Base-by-base conservation (phyloP, 1,140 invertebrate species). In the Solenopsis invicta region DNA sequence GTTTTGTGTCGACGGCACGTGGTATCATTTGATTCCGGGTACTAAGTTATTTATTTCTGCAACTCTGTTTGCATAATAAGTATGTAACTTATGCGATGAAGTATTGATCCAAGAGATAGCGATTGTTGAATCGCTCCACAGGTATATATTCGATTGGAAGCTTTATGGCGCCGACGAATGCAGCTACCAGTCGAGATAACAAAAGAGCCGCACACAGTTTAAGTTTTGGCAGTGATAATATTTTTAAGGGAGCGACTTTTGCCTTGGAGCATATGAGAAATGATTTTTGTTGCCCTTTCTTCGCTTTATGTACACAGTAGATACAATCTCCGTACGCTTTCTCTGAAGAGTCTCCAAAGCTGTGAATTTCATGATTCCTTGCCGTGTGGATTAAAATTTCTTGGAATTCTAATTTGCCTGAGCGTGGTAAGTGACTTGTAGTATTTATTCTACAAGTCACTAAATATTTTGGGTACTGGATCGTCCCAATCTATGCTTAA, bases 311-410 rank as follows among this genome's bases (percentile, higher is more conserved):
- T 0, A 86, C 9, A 1, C 62, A 77, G 0, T 86, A 86, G 0
- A 76, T 21, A 1, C 62, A 69, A 0, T 72, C 72, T 0, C 64
- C 62, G 10, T 89, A 89, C 45, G 89, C 89, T 48, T 75, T 78
- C 52, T 77, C 52, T 3, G 82, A 52, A 0, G 84, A 62, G 52
- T 86, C 72, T 18, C 48, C 34, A 8, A 86, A 86, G 0, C 78
- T 62, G 8, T 76, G 84, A 1, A 88, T 10, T 1, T 4, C 24
- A 10, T 61, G 9, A 61, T 61, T 24, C 3, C 0, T 24, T 61
- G 9, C 18, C 13, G 10, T 61, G 21, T 24, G n/a, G 9, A 21
- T 61, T 61, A 3, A 61, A 61, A 24, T 4, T 29, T 12, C 59
- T 61, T 24, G 59, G 8, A 24, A 61, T 61, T 10, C 4, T 12